A percentile compares a stretch with the other conserved stretches of the same genome.
Evolutionary conservation across 2,113 vertebrate genomes (phyloP).

Genomic region (Vidua chalybeata): DNA sequence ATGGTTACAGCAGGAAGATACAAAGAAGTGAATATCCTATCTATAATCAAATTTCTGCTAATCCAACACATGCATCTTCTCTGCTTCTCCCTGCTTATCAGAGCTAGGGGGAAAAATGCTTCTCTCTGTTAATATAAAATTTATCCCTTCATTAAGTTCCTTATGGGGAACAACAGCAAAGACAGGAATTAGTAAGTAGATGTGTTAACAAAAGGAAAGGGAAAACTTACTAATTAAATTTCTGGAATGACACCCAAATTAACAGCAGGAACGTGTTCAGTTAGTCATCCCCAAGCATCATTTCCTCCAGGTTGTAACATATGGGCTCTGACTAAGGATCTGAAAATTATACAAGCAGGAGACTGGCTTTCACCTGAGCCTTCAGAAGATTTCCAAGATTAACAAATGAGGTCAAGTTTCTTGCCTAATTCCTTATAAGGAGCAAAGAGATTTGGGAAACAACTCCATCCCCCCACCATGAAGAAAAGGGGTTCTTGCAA

Average conservation of each 20-base stretch:
- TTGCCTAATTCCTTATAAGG: neutral
- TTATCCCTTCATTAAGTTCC: neutral
- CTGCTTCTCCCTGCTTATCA: neutral
- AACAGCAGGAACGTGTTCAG: conserved; percentile 44
- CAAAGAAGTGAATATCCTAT: neutral
- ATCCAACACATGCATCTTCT: neutral
- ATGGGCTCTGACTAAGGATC: conserved; percentile 46
- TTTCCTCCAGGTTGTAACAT: conserved; percentile 53
- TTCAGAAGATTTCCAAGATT: neutral
- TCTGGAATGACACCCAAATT: conserved; percentile 43
- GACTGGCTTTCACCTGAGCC: neutral
- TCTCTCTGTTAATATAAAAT: neutral
- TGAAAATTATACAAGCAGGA: neutral
- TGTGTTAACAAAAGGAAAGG: conserved; percentile 12
- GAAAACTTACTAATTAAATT: neutral
- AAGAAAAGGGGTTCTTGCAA: neutral
- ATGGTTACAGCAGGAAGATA: neutral
- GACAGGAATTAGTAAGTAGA: neutral
- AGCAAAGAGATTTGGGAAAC: neutral
- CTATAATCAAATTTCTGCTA: neutral
- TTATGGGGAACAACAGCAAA: neutral
- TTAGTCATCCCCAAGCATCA: conserved; percentile 41
- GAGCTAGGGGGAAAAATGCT: neutral
- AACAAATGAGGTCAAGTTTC: neutral
- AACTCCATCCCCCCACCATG: neutral